Base-by-base conservation (phyloP, 2,888 invertebrate species). In the Drosophila nigritarsus region DNA sequence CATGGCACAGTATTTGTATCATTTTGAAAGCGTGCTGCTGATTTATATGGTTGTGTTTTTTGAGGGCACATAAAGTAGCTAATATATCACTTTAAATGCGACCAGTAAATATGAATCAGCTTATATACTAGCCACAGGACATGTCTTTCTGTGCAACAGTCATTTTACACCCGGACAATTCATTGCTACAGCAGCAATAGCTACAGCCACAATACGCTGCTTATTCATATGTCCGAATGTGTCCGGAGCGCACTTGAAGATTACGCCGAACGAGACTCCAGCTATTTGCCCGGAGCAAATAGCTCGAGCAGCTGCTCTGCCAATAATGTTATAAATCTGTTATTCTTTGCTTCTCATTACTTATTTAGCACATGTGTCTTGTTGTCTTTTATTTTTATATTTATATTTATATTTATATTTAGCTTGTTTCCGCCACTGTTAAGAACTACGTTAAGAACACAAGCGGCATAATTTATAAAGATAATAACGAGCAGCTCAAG, bases 81-180 rank as follows among this genome's bases (percentile, higher is more conserved):
- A 79, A 87, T 83, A 82, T 74, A 71, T 87, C 72, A 83, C 65
- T 73, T 70, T 69, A 83, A 81, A 77, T 75, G 65, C 60, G 66
- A 72, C 65, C 60, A 66, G 80, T 65, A 79, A 80, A 72, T 66
- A 71, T 53, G 59, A 71, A 63, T 65, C 49, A 51, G 72, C 55
- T 68, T 53, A 65, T 45, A 55, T 24, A 34, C 40, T 53, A 24
- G 53, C 36, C 58, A 54, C 48, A 56, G 65, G 72, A 73, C 40
- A 66, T 51, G 45, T 38, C 40, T 34, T 2, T 24, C 27, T 62
- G 18, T 40, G 45, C 20, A 45, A 29, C 45, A 66, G 29, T 53
- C 45, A 55, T 18, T 34, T 13, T 15, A 18, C 24, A 11, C 50
- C 45, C 53, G 40, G 38, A 49, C 51, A 42, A 36, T 42, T 49